Conservation (phyloP, 2,888 invertebrate species). For the Oeneis ivallda region DNA sequence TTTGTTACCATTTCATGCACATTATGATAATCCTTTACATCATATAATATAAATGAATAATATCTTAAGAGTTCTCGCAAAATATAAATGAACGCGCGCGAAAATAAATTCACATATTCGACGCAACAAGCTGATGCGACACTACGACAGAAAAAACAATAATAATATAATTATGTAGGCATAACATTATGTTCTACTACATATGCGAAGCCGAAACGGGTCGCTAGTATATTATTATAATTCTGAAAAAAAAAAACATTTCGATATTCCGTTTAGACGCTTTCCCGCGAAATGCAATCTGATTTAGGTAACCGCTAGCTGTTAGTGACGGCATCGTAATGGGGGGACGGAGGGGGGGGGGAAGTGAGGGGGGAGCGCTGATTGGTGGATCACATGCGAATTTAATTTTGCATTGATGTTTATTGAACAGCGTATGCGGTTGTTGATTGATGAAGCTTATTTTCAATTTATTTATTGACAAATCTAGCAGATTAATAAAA, state of each 20-base stretch:
- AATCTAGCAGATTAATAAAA: background rate
- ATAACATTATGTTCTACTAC: no score
- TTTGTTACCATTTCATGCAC: no score
- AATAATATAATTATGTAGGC: no score
- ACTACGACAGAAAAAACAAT: no score
- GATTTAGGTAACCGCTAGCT: conserved; percentile 47
- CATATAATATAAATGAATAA: no score
- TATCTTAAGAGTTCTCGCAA: no score
- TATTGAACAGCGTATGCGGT: conserved; percentile 1
- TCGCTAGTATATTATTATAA: background rate
- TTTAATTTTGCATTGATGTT: conserved; percentile 25
- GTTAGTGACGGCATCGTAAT: conserved; percentile 51
- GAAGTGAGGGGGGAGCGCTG: conserved; percentile 14
- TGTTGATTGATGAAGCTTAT: conserved; percentile 1
- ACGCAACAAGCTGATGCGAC: no score
- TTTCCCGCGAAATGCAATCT: conserved; percentile 49
- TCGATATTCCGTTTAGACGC: conserved; percentile 46
- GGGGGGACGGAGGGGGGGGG: conserved; percentile 27
- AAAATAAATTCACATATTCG: no score
- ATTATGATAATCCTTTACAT: no score
- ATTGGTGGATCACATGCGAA: conserved; percentile 24
- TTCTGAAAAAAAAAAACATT: conserved; percentile 26
- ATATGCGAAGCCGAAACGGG: background rate
- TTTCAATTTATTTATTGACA: background rate
- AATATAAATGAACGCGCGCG: no score